phyloP scores from a whole-genome alignment of 2,113 vertebrate species.

The Mirounga angustirostris region DNA sequence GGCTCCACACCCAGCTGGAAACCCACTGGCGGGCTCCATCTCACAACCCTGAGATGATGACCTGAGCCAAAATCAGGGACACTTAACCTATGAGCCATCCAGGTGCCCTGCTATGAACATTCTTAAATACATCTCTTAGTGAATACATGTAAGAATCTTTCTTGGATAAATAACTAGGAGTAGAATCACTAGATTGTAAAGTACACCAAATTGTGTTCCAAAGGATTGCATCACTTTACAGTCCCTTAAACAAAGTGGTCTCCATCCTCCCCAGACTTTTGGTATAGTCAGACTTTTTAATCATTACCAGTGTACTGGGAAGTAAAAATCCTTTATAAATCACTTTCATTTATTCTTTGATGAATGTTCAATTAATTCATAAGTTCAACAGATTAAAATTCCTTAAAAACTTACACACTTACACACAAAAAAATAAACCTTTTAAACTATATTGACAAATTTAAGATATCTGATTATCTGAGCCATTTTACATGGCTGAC shows the following conservation, averaged over 20 bases:
- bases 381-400: conserved; percentile 16
- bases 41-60: neutral
- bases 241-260: neutral
- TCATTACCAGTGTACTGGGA: neutral
- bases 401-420: neutral
- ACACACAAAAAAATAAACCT: neutral
- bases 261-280: neutral
- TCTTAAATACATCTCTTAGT: neutral
- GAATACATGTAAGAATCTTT: neutral
- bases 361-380: neutral
- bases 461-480: conserved; percentile 27
- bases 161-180: neutral
- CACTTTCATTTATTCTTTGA: conserved; percentile 25
- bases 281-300: neutral
- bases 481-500: neutral
- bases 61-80: neutral
- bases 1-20: no score
- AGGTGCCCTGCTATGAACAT: neutral
- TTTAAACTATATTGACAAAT: conserved; percentile 20
- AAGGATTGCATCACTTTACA: neutral
- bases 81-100: neutral
- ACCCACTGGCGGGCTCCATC: rapidly evolving
- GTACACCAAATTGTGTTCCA: neutral
- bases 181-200: neutral
- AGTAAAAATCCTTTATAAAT: neutral